phyloP scores from a whole-genome alignment of 2,888 invertebrate species.

The Apantesis nais region DNA sequence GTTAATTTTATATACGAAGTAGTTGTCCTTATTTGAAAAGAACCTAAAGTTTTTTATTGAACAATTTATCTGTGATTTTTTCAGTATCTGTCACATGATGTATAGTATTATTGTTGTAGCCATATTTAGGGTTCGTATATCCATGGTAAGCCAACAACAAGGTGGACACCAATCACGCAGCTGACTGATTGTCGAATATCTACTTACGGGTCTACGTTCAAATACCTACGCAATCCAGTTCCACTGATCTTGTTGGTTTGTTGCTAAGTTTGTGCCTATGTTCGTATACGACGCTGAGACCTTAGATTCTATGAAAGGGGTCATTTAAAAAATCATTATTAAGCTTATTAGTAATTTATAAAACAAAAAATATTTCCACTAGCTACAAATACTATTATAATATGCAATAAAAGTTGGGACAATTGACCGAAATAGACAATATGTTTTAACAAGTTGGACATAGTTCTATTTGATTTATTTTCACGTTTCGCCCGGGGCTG shows the following conservation, averaged over 20 bases:
- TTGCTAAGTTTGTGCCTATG: neutral
- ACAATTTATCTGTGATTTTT: neutral
- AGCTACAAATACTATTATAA: too few species aligned
- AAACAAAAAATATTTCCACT: neutral
- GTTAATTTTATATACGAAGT: too few species aligned
- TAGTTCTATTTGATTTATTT: conserved; percentile 64
- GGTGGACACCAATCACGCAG: conserved; percentile 45
- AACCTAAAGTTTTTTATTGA: neutral
- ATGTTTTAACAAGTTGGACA: conserved; percentile 55
- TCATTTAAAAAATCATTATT: neutral
- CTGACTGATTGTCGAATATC: conserved; percentile 43
- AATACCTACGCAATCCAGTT: conserved; percentile 7
- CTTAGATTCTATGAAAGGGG: neutral
- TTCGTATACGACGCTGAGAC: neutral
- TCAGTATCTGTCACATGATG: neutral
- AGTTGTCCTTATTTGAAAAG: too few species aligned
- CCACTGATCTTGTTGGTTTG: neutral
- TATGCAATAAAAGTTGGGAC: conserved; percentile 15
- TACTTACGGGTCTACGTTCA: conserved; percentile 30
- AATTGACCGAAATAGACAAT: conserved; percentile 25
- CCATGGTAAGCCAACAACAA: conserved; percentile 24
- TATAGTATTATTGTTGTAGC: too few species aligned
- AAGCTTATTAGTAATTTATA: neutral
- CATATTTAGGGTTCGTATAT: conserved; percentile 26
- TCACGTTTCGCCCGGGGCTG: conserved; percentile 41